Base-by-base conservation (phyloP, 2,888 invertebrate species). In the Mimumesa dahlbomi region DNA sequence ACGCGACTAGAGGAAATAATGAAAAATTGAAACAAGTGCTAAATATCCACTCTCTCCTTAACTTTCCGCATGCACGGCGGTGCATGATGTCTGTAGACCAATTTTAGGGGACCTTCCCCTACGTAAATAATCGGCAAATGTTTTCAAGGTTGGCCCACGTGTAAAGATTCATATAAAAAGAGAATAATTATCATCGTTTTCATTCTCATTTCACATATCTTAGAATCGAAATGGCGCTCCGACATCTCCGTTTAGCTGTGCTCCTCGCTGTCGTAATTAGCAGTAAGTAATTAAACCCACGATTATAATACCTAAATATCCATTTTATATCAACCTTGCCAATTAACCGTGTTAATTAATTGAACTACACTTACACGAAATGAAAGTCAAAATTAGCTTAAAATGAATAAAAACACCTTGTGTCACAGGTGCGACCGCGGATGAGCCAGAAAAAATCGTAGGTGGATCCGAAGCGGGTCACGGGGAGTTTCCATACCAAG, bases 401-500 rank as follows among this genome's bases (percentile, higher is more conserved):
- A n/a, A n/a, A n/a, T n/a, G n/a, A n/a, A n/a, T n/a, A n/a, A n/a
- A n/a, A n/a, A n/a, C n/a, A n/a, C n/a, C n/a, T 25, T 7, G 25
- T 25, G 3, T 25, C 7, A 3, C 25, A 25, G 4, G 25, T 5
- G 50, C 36, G 45, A 57, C 29, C 25, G 65, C 70, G 19, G 73
- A 74, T 6, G 62, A 59, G 36, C 72, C 77, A 22, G 59, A 64
- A 14, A 59, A 56, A 36, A 63, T 84, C 6, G 78, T 84, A 0
- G 84, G 85, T 11, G 84, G 84, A 0, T 5, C 5, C 0, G 53
- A 45, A 14, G 80, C 80, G 0, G 19, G 18, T 0, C 43, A 19
- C 3, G 82, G 81, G 7, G 82, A 81, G 65, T 80, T 82, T 22
- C 82, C 85, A 0, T 82, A 83, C 38, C 83, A 83, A 64, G 77